phyloP scores from a whole-genome alignment of 2,888 invertebrate genomes.

The Ophion ventricosus region DNA sequence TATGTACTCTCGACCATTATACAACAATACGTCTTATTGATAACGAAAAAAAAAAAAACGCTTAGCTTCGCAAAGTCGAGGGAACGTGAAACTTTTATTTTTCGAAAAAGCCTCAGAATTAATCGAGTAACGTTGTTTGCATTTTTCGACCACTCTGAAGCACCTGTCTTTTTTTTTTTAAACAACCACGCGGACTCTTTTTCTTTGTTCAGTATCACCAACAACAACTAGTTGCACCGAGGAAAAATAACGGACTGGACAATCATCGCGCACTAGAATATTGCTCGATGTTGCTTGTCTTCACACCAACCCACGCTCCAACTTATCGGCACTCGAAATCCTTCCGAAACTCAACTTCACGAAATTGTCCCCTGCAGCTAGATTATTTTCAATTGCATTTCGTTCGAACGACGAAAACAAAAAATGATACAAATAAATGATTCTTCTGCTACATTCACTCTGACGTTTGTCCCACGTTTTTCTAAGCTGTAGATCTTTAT shows the following conservation, averaged over 20 bases:
- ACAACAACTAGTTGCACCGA: neutral
- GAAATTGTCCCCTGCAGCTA: neutral
- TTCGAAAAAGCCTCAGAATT: neutral
- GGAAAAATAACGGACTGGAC: neutral
- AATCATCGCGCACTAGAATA: conserved; percentile 47
- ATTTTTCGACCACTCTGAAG: conserved; percentile 16
- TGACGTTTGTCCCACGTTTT: neutral
- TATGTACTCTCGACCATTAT: conserved; percentile 82
- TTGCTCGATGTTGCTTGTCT: neutral
- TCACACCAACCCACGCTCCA: neutral
- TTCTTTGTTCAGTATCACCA: neutral
- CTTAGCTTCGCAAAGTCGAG: neutral
- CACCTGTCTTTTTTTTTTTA: neutral
- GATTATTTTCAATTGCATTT: neutral
- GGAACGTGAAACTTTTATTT: neutral
- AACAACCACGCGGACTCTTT: neutral
- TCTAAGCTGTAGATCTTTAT: neutral
- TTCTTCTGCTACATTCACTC: neutral
- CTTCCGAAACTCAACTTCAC: neutral
- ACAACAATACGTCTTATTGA: conserved; percentile 17
- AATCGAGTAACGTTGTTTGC: neutral
- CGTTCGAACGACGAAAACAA: neutral
- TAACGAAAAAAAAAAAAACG: neutral
- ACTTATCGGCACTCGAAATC: neutral
- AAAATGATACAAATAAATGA: neutral